These are phyloP conservation scores for Hippocampus barbouri DNA, from an alignment of 2,113 vertebrate genomes.

Conservation along the genomic window DNA sequence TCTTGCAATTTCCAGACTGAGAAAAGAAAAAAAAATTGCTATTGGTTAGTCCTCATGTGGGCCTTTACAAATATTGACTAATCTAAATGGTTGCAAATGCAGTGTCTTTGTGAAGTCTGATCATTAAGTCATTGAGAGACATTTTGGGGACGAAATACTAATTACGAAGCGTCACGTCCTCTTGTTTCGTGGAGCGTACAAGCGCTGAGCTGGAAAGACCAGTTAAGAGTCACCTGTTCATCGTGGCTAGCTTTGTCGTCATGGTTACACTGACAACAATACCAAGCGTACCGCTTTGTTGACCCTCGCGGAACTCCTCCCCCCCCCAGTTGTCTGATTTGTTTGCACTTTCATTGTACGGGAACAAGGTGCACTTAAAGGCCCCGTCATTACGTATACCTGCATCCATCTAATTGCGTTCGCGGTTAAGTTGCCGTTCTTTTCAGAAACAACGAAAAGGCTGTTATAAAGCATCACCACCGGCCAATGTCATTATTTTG, in stretches of 20 bases:
- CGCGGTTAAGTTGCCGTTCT: background rate
- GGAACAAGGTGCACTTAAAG: background rate
- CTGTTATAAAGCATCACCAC: background rate
- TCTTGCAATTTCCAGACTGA: background rate
- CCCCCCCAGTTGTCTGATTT: background rate
- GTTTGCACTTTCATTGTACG: background rate
- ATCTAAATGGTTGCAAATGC: no score
- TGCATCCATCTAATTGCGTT: background rate
- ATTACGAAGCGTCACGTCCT: background rate
- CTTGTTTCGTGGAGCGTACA: background rate
- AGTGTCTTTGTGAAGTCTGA: background rate
- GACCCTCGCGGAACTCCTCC: background rate
- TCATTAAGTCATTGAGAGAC: background rate
- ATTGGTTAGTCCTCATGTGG: no score
- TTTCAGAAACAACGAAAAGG: background rate
- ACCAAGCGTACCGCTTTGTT: background rate
- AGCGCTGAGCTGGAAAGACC: background rate
- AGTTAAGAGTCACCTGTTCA: slow-evolving; percentile 2
- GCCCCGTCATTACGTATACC: background rate
- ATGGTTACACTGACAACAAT: slow-evolving; percentile 7
- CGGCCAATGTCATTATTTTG: no score
- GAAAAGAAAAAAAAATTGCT: background rate
- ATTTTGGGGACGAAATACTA: background rate
- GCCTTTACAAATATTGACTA: no score
- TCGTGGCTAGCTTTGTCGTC: background rate